Conservation (phyloP, 2,113 vertebrate species). For the Myotis yumanensis region DNA sequence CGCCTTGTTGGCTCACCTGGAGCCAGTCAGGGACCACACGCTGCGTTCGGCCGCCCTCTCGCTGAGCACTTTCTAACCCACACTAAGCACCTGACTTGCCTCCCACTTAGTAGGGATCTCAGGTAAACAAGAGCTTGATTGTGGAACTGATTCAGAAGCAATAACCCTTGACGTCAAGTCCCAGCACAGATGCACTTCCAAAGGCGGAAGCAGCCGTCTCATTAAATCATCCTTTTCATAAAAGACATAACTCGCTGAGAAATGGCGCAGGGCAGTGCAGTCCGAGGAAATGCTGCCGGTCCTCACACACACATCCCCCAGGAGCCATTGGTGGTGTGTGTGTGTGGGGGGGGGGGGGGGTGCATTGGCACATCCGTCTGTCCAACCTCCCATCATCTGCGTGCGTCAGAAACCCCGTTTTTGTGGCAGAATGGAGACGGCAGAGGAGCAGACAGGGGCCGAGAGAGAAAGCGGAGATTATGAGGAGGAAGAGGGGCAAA, state of each 20-base stretch:
- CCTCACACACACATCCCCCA: not conserved
- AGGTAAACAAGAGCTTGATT: not conserved
- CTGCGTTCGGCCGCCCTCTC: not conserved
- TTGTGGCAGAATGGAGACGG: constrained; percentile 30
- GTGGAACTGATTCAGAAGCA: constrained; percentile 45
- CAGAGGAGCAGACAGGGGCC: not conserved
- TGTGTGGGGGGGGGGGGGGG: no score
- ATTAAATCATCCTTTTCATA: constrained; percentile 26
- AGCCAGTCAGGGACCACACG: not conserved
- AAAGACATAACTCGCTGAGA: not conserved
- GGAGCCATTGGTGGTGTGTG: not conserved
- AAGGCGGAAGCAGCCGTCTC: constrained; percentile 28
- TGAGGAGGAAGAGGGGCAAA: not conserved
- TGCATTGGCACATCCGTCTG: fast-evolving
- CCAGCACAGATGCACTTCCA: not conserved
- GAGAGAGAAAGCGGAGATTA: constrained; percentile 48
- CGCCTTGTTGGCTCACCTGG: not conserved
- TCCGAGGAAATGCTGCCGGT: not conserved
- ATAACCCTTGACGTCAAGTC: not conserved
- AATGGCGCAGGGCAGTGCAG: constrained; percentile 3
- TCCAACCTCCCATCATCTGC: not conserved
- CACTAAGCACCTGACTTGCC: not conserved
- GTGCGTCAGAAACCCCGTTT: not conserved
- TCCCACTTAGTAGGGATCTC: not conserved
- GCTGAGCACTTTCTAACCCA: not conserved